These are phyloP conservation scores for Gymnoscopelus microlampas DNA, from an alignment of 2,797 vertebrate genomes.

Conservation along the genomic window DNA sequence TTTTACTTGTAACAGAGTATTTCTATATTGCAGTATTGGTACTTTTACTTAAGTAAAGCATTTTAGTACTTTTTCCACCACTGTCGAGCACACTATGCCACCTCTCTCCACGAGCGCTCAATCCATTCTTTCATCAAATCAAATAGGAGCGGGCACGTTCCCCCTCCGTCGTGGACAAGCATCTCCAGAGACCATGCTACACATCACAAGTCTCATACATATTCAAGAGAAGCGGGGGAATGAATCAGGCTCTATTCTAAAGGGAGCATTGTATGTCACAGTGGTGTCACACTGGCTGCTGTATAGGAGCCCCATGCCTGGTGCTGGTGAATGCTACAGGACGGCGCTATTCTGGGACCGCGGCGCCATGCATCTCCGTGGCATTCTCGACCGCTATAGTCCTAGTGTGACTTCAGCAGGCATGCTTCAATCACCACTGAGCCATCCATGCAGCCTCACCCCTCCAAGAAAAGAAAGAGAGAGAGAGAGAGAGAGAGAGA, in stretches of 20 bases:
- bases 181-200: constrained; percentile 4
- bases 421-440: constrained; percentile 53
- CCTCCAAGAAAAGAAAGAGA: background rate
- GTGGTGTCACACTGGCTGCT: constrained; percentile 32
- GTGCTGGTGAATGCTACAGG: constrained; percentile 15
- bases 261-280: constrained; percentile 21
- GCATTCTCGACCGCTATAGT: constrained; percentile 33
- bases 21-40: too few species aligned
- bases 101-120: background rate
- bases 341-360: constrained; percentile 42
- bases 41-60: too few species aligned
- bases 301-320: constrained; percentile 31
- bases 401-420: constrained; percentile 41
- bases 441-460: constrained; percentile 45
- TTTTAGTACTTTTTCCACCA: too few species aligned
- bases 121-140: constrained; percentile 7
- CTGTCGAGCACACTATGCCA: background rate
- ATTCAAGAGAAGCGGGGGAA: background rate
- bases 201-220: constrained; percentile 5
- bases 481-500: too few species aligned
- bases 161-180: background rate
- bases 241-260: background rate
- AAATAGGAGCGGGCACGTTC: background rate
- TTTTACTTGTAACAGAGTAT: too few species aligned
- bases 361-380: constrained; percentile 14